Evolutionary conservation across 1,140 invertebrate genomes (phyloP), one percentile per base, ranked within the genome.

Genomic region (Lepidurus apus): DNA sequence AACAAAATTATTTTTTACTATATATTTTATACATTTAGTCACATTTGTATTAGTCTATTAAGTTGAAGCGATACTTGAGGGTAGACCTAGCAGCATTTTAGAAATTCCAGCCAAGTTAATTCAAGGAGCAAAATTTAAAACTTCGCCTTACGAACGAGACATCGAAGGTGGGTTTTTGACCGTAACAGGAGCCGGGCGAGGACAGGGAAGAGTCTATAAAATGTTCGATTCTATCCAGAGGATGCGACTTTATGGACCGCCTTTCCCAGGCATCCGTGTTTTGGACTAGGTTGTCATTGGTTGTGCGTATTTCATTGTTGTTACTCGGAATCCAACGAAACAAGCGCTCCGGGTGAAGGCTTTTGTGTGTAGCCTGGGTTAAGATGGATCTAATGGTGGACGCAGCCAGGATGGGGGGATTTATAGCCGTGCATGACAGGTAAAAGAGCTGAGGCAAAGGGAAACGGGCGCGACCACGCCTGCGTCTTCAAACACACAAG

Each of bases 311-410:
- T 65, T 9, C 53, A 65, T 65, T 65, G 53, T 65, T 65, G 53
- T 65, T 65, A n/a, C 53, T 65, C 53, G 53, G 53, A 65, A 65
- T 13, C 53, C 53, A 65, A 65, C 53, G 53, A 65, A 65, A 65
- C 53, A 65, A 65, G 53, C 53, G 17, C 53, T 7, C 21, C 21
- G 13, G 53, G 53, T 4, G 53, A 65, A 7, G 6, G 53, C 17
- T 65, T n/a, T n/a, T 65, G 53, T 65, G 5, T 65, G 53, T 65
- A 65, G 21, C 21, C 34, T 17, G 53, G 4, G 0, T 65, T 65
- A 65, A 65, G 53, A 65, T 65, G n/a, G 53, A 65, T 21, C 53
- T 65, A 7, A n/a, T 34, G 34, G 53, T 13, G n/a, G 21, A 65
- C 17, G n/a, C 53, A n/a, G 53, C 53, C 53, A 65, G 53, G 17